These are phyloP conservation scores for Auanema freiburgensis DNA, from an alignment of 2,888 invertebrate species.

Conservation along the genomic window DNA sequence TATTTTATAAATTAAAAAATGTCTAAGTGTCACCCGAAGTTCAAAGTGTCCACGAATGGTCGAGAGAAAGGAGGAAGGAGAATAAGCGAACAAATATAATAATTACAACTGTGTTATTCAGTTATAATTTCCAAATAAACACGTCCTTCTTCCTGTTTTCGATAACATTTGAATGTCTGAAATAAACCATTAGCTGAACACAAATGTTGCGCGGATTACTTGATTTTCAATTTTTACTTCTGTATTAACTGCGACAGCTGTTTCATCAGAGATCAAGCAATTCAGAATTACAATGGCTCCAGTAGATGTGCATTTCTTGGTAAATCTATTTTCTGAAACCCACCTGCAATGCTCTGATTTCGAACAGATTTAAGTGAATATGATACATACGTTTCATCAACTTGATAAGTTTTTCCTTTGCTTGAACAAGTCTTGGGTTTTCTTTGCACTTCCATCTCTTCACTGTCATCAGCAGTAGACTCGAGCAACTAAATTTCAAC, in stretches of 20 bases:
- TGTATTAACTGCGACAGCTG: slow-evolving; percentile 42
- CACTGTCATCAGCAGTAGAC: neutral
- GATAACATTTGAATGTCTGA: slow-evolving; percentile 42
- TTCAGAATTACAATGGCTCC: slow-evolving; percentile 47
- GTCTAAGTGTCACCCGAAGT: too few species aligned
- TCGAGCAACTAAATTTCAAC: slow-evolving; percentile 3
- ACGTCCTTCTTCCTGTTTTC: slow-evolving; percentile 34
- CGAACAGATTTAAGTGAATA: too few species aligned
- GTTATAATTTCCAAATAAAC: slow-evolving; percentile 40
- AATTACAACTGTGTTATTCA: slow-evolving; percentile 21
- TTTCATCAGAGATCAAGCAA: slow-evolving; percentile 47
- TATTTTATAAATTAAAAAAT: too few species aligned
- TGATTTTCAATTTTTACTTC: slow-evolving; percentile 42
- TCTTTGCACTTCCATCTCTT: neutral
- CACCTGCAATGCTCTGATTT: slow-evolving; percentile 30
- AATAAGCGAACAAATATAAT: neutral
- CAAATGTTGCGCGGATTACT: slow-evolving; percentile 17
- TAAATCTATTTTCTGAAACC: slow-evolving; percentile 50
- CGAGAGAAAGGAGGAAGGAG: too few species aligned
- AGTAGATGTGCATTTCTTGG: slow-evolving; percentile 48
- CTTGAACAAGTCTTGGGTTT: slow-evolving; percentile 8
- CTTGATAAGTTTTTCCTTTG: slow-evolving; percentile 14
- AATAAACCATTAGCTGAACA: slow-evolving; percentile 6
- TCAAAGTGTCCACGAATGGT: too few species aligned
- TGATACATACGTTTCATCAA: slow-evolving; percentile 15